Evolutionary conservation across 2,797 vertebrate species (phyloP), one percentile per base, ranked within the genome.

Genomic region (Tokudaia tokunoshimensis): DNA sequence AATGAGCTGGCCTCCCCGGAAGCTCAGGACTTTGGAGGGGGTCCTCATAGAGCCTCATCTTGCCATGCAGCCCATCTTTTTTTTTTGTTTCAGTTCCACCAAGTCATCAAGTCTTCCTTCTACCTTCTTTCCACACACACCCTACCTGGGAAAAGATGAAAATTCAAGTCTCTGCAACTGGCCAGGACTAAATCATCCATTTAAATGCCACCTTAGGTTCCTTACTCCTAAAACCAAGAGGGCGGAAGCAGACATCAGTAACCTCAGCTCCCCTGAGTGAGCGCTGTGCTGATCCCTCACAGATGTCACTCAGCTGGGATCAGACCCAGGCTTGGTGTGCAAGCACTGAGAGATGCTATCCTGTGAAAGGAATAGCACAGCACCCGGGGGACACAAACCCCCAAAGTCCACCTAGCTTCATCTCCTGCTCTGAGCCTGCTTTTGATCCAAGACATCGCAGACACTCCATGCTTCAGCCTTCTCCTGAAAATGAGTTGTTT

Each of bases 361-460:
- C 7, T 6, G 0, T 8, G 50, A 12, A 7, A 6, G 14, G 20
- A n/a, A 26, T 15, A 6, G 19, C 6, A 0, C n/a, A n/a, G 37
- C 4, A 20, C 55, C 55, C 37, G 14, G 0, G 5, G 61, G 65
- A 34, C n/a, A 1, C 0, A 9, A 78, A 22, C 63, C 31, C 47
- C 29, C 67, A 17, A 55, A 86, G 65, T 13, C 41, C 24, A 3
- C 72, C 65, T 9, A 0, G 1, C 3, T 10, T 86, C 20, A 26
- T 47, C 14, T 9, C 67, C 50, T 29, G 31, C 57, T 89, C 80
- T 44, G n/a, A 14, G 41, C 22, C 41, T 74, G 55, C 31, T 61
- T 91, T 37, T 70, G 20, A 72, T 70, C 34, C 55, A 75, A 93
- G 75, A 87, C 37, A 34, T 88, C 5, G 2, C 59, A 94, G 76